These are phyloP conservation scores for Parascotia fuliginaria DNA, from an alignment of 2,888 invertebrate species.

Conservation along the genomic window DNA sequence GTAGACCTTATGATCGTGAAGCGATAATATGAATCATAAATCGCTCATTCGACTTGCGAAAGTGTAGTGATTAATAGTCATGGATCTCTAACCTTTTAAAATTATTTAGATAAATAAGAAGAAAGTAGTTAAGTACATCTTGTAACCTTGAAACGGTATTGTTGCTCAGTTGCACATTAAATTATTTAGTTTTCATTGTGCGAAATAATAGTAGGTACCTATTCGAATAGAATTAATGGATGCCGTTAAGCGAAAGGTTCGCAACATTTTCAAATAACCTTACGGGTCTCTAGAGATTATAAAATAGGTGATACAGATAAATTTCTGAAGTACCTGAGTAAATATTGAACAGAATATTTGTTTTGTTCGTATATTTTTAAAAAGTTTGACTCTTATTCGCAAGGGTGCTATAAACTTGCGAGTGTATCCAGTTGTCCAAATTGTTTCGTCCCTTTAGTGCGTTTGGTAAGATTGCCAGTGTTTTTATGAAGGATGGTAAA, in stretches of 20 bases:
- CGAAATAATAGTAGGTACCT: background rate
- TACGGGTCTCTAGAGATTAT: conserved; percentile 11
- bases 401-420: conserved; percentile 31
- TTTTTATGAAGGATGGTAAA: conserved; percentile 44
- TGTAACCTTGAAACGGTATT: no score
- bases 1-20: no score
- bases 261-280: conserved; percentile 18
- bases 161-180: no score
- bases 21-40: no score
- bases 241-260: conserved; percentile 14
- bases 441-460: conserved; percentile 43
- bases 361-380: conserved; percentile 36
- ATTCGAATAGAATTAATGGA: background rate
- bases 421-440: conserved; percentile 42
- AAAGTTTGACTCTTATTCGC: conserved; percentile 24
- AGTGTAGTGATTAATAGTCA: no score
- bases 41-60: no score
- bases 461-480: conserved; percentile 35
- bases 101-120: no score
- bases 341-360: conserved; percentile 9
- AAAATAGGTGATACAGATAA: conserved; percentile 27
- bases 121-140: no score
- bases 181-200: background rate
- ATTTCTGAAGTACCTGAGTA: conserved; percentile 18
- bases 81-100: no score